phyloP scores from a whole-genome alignment of 2,888 invertebrate species.

The Acleris laterana region DNA sequence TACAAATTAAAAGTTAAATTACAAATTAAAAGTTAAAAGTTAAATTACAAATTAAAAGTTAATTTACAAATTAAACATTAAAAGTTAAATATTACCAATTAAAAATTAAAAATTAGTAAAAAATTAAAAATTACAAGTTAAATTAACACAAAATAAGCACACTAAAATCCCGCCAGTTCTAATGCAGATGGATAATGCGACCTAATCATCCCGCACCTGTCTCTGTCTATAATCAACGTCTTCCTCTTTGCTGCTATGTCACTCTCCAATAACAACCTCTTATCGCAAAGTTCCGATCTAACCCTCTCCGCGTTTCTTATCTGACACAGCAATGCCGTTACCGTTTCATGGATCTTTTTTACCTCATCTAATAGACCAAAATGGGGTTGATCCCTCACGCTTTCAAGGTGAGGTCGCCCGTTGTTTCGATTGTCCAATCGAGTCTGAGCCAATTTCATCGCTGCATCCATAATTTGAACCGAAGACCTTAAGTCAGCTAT shows the following conservation, averaged over 20 bases:
- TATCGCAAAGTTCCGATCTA: slow-evolving; percentile 77
- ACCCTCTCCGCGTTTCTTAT: slow-evolving; percentile 86
- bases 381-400: slow-evolving; percentile 93
- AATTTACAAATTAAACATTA: too few species aligned
- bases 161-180: slow-evolving; percentile 85
- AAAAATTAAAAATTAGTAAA: background rate
- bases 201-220: slow-evolving; percentile 86
- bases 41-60: too few species aligned
- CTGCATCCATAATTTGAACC: slow-evolving; percentile 90
- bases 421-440: slow-evolving; percentile 90
- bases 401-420: slow-evolving; percentile 91
- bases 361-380: slow-evolving; percentile 90
- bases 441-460: slow-evolving; percentile 95
- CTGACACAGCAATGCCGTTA: slow-evolving; percentile 87
- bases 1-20: too few species aligned
- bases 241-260: slow-evolving; percentile 89
- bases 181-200: slow-evolving; percentile 89
- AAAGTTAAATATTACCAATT: too few species aligned
- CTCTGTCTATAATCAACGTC: slow-evolving; percentile 87
- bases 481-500: slow-evolving; percentile 88
- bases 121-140: too few species aligned
- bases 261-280: slow-evolving; percentile 85
- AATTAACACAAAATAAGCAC: too few species aligned
- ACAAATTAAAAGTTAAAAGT: too few species aligned
- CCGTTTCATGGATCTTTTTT: slow-evolving; percentile 87